A percentile compares a stretch with the other conserved stretches of the same genome.
These are phyloP conservation scores for Cyclopterus lumpus DNA, from an alignment of 2,797 vertebrate genomes.

Conservation along the genomic window DNA sequence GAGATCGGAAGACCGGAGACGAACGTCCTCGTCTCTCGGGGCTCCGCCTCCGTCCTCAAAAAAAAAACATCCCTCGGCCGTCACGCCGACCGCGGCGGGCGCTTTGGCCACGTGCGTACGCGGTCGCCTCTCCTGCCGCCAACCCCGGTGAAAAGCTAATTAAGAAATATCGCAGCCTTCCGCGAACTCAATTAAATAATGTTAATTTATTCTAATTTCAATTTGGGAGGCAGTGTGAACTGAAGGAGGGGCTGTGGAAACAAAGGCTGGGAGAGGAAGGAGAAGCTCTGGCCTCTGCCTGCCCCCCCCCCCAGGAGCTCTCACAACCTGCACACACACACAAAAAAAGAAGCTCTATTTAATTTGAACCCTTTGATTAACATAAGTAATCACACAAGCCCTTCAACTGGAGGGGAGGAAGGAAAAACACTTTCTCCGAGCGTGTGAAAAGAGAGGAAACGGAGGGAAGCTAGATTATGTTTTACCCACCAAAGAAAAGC, in stretches of 20 bases:
- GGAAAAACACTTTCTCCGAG: too few species aligned
- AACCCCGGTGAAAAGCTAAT: conserved; percentile 83
- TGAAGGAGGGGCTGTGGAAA: conserved; percentile 71
- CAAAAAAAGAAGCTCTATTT: conserved; percentile 56
- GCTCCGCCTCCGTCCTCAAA: conserved; percentile 66
- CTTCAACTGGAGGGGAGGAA: conserved; percentile 60
- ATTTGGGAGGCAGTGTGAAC: conserved; percentile 80
- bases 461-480: too few species aligned
- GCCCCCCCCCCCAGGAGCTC: conserved; percentile 66
- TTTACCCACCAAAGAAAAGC: too few species aligned
- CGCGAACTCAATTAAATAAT: conserved; percentile 88
- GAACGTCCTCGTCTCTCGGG: conserved; percentile 75
- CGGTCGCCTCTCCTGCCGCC: conserved; percentile 66
- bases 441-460: too few species aligned
- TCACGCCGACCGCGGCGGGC: conserved; percentile 64
- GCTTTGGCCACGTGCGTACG: conserved; percentile 52
- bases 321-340: conserved; percentile 54
- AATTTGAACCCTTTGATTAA: conserved; percentile 82
- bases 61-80: conserved; percentile 52
- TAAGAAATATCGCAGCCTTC: conserved; percentile 85
- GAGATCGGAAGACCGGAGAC: conserved; percentile 56
- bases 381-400: conserved; percentile 71
- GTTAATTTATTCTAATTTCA: conserved; percentile 88
- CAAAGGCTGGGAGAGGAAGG: conserved; percentile 72
- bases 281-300: conserved; percentile 72